Percentiles rank a stretch among this genome's conserved stretches.
phyloP scores from a whole-genome alignment of 2,797 vertebrate genomes.

The Trachops cirrhosus region DNA sequence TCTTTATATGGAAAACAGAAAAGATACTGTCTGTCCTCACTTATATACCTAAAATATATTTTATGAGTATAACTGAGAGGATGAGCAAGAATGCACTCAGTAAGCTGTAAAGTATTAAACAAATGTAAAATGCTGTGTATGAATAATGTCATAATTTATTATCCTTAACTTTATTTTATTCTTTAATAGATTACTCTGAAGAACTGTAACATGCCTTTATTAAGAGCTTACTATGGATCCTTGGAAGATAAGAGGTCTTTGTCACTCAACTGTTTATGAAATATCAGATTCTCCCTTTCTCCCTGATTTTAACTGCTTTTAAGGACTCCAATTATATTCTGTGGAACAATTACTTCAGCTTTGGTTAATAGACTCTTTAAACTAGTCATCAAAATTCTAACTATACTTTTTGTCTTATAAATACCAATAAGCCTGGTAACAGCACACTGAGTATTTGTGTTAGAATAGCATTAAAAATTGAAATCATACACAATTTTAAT shows the following conservation, averaged over 20 bases:
- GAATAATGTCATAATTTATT: not conserved
- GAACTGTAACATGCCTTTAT: conserved; percentile 89
- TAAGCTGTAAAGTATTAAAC: not conserved
- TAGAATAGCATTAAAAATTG: not conserved
- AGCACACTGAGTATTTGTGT: not conserved
- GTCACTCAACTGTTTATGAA: conserved; percentile 23
- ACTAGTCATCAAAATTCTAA: conserved; percentile 11
- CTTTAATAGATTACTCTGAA: conserved; percentile 87
- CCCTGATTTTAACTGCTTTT: conserved; percentile 45
- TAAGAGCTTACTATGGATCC: conserved; percentile 91
- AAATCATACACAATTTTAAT: not conserved
- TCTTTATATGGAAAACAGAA: not conserved
- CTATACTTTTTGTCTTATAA: not conserved
- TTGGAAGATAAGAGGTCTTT: conserved; percentile 93
- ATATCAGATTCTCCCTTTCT: conserved; percentile 31
- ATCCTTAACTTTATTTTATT: conserved; percentile 69
- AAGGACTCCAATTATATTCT: not conserved
- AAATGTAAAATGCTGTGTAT: not conserved
- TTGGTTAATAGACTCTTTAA: conserved; percentile 44
- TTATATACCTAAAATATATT: not conserved
- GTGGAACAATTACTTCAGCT: not conserved
- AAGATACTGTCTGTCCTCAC: not conserved
- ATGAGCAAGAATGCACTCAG: not conserved
- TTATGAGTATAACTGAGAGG: not conserved
- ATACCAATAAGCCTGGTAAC: not conserved